These are phyloP conservation scores for Parotocinclus haroldoi DNA, from an alignment of 2,797 vertebrate species.

Conservation along the genomic window DNA sequence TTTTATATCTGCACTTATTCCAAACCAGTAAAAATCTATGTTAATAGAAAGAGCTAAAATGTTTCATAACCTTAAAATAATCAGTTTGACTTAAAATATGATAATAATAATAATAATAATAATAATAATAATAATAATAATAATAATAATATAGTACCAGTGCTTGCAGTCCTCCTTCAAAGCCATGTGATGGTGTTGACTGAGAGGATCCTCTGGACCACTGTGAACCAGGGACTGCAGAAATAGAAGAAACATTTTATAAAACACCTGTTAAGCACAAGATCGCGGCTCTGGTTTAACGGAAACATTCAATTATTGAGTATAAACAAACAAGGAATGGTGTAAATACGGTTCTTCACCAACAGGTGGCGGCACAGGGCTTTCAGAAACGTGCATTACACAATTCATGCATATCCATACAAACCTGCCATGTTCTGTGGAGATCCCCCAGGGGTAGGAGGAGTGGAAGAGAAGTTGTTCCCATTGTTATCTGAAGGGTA, in stretches of 20 bases:
- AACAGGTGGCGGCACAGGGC: constrained; percentile 42
- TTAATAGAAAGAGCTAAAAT: too few species aligned
- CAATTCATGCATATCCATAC: constrained; percentile 23
- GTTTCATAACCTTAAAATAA: too few species aligned
- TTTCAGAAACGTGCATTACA: background rate
- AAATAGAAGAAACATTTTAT: constrained; percentile 34
- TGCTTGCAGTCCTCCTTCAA: constrained; percentile 82
- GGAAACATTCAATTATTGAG: too few species aligned
- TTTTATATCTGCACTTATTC: too few species aligned
- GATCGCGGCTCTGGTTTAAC: too few species aligned
- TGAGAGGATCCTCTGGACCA: constrained; percentile 86
- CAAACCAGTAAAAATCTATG: too few species aligned
- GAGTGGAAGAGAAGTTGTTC: constrained; percentile 87
- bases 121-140: background rate
- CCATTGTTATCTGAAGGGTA: constrained; percentile 93
- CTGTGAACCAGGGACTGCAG: constrained; percentile 81
- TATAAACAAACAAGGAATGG: background rate
- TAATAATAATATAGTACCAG: constrained; percentile 71
- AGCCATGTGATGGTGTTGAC: constrained; percentile 87
- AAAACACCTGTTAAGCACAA: constrained; percentile 32
- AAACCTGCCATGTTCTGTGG: constrained; percentile 91
- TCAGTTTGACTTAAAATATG: too few species aligned
- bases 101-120: too few species aligned
- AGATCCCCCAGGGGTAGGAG: constrained; percentile 90
- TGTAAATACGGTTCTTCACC: background rate